Conservation (phyloP, 2,797 vertebrate species). For the Propithecus perrieri region DNA sequence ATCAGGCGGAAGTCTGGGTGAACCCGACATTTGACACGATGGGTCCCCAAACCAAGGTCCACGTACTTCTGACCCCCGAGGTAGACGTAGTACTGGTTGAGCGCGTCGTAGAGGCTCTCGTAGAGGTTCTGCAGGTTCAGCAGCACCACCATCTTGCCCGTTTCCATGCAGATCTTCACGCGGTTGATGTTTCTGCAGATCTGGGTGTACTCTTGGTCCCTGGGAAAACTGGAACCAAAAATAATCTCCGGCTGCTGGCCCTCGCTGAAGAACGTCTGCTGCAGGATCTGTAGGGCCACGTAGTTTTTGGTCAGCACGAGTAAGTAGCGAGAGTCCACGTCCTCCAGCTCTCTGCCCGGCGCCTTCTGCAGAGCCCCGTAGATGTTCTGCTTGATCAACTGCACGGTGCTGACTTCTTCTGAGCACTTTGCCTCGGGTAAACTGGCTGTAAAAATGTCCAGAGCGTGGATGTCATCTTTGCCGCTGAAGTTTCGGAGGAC, state of each 20-base stretch:
- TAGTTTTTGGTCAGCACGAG: conserved; percentile 96
- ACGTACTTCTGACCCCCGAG: conserved; percentile 97
- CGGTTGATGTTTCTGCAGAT: conserved; percentile 97
- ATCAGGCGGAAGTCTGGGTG: conserved; percentile 93
- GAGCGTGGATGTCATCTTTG: conserved; percentile 88
- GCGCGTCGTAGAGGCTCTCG: conserved; percentile 97
- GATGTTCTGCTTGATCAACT: conserved; percentile 93
- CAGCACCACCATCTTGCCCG: conserved; percentile 93
- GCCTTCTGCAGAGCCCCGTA: conserved; percentile 78
- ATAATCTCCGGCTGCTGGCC: conserved; percentile 93
- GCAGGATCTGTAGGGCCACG: conserved; percentile 94
- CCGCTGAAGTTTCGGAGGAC: conserved; percentile 97
- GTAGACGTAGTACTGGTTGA: conserved; percentile 98
- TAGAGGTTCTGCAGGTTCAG: conserved; percentile 98
- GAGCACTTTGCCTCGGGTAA: conserved; percentile 71
- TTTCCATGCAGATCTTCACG: conserved; percentile 99
- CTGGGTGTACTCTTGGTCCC: conserved; percentile 97
- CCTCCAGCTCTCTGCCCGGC: fast-evolving
- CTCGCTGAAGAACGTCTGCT: conserved; percentile 89
- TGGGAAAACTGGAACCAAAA: conserved; percentile 97
- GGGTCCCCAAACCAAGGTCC: conserved; percentile 96
- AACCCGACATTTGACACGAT: conserved; percentile 97
- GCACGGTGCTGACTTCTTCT: conserved; percentile 85
- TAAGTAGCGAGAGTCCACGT: conserved; percentile 93
- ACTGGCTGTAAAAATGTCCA: conserved; percentile 87